phyloP scores from a whole-genome alignment of 2,113 vertebrate species.

The Otolemur garnettii region DNA sequence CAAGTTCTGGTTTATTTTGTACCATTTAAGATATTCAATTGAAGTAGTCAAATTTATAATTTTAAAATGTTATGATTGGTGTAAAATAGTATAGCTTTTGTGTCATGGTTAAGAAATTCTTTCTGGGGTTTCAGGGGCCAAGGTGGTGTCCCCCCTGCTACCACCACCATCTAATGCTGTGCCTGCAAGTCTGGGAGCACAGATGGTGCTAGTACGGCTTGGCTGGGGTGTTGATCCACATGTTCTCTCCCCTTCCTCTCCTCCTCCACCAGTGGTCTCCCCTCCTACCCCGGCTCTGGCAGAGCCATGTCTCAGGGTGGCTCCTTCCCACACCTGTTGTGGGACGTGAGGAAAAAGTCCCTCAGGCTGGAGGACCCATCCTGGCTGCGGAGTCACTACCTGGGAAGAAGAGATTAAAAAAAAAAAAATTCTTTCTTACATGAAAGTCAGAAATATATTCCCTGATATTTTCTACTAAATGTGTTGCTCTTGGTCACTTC shows the following conservation, averaged over 20 bases:
- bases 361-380: slow-evolving; percentile 94
- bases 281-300: slow-evolving; percentile 79
- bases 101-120: too few species aligned
- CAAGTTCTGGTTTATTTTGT: too few species aligned
- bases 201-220: slow-evolving; percentile 67
- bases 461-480: too few species aligned
- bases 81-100: too few species aligned
- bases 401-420: slow-evolving; percentile 83
- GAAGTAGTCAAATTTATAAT: too few species aligned
- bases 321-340: slow-evolving; percentile 94
- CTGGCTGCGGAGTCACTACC: slow-evolving; percentile 94
- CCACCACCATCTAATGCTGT: neutral
- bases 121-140: neutral
- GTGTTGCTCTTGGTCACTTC: too few species aligned
- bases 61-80: too few species aligned
- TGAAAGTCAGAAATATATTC: too few species aligned
- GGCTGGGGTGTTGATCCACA: slow-evolving; percentile 56
- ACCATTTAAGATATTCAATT: too few species aligned
- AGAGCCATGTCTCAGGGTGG: slow-evolving; percentile 91
- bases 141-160: neutral
- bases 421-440: too few species aligned
- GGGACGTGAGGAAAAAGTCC: slow-evolving; percentile 96
- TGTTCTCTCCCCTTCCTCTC: slow-evolving; percentile 52
- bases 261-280: slow-evolving; percentile 68
- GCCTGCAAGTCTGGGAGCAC: slow-evolving; percentile 53